Evolutionary conservation across 1,140 invertebrate species (phyloP).

Genomic region (Pachypeltis micranthus): DNA sequence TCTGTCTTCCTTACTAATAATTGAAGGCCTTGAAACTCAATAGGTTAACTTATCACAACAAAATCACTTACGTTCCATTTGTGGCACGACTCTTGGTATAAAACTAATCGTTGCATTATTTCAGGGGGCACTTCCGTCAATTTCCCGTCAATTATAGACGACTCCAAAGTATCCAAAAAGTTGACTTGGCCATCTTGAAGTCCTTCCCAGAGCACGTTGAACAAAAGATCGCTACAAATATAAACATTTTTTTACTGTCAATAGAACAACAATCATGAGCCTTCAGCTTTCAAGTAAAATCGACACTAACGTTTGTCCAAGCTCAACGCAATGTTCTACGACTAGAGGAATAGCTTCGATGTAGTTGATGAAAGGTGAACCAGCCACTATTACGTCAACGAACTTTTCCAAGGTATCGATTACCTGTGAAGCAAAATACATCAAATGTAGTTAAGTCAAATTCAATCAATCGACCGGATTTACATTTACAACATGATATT

Average conservation of each 20-base stretch:
- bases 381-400: constrained; percentile 25
- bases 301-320: constrained; percentile 26
- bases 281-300: too few relatives aligned
- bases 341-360: constrained; percentile 27
- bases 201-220: constrained; percentile 42
- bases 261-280: too few relatives aligned
- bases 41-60: too few relatives aligned
- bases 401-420: constrained; percentile 25
- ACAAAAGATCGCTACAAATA: constrained; percentile 38
- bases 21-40: too few relatives aligned
- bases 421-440: constrained; percentile 23
- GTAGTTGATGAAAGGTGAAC: constrained; percentile 21
- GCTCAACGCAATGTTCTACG: constrained; percentile 26
- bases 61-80: constrained; percentile 23
- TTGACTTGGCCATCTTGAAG: constrained; percentile 34
- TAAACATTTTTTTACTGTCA: constrained; percentile 9
- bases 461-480: too few relatives aligned
- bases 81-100: constrained; percentile 44
- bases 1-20: too few relatives aligned
- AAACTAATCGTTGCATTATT: constrained; percentile 54
- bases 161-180: constrained; percentile 40
- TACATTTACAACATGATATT: too few relatives aligned
- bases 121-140: constrained; percentile 44
- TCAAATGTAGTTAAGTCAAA: neutral
- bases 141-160: constrained; percentile 40